These are phyloP conservation scores for Leptodon cayanensis DNA, from an alignment of 2,797 vertebrate genomes.

Conservation along the genomic window DNA sequence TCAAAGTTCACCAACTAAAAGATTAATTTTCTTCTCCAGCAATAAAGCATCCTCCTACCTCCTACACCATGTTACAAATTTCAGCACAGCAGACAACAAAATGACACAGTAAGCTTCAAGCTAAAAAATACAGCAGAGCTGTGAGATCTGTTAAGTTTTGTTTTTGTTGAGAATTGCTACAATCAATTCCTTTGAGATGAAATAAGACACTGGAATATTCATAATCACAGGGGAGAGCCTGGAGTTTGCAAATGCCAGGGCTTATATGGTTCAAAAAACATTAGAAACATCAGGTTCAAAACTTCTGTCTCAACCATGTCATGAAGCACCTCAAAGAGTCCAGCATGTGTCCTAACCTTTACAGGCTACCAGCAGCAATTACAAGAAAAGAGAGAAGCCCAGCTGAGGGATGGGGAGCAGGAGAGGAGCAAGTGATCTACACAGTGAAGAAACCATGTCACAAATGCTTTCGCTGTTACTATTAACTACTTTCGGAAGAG, in stretches of 20 bases:
- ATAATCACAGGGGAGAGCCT: background rate
- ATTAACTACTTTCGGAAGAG: conserved; percentile 5
- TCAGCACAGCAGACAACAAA: conserved; percentile 3
- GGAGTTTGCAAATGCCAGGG: background rate
- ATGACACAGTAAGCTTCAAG: background rate
- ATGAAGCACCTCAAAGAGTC: background rate
- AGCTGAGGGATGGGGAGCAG: background rate
- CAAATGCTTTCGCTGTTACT: conserved; percentile 25
- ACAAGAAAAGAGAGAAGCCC: conserved; percentile 12
- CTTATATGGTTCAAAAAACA: background rate
- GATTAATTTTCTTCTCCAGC: background rate
- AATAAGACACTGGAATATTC: background rate
- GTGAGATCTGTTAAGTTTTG: background rate
- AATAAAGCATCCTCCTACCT: background rate
- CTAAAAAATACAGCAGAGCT: background rate
- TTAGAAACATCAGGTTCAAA: background rate
- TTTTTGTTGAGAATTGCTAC: background rate
- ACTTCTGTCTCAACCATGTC: background rate
- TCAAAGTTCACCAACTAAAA: background rate
- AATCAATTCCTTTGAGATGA: background rate
- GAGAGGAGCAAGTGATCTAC: background rate
- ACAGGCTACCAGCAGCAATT: conserved; percentile 42
- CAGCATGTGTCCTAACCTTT: background rate
- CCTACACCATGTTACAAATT: background rate
- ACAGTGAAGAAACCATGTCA: conserved; percentile 29